Evolutionary conservation across 2,888 invertebrate species (phyloP).

Genomic region (Nemurella pictetii): DNA sequence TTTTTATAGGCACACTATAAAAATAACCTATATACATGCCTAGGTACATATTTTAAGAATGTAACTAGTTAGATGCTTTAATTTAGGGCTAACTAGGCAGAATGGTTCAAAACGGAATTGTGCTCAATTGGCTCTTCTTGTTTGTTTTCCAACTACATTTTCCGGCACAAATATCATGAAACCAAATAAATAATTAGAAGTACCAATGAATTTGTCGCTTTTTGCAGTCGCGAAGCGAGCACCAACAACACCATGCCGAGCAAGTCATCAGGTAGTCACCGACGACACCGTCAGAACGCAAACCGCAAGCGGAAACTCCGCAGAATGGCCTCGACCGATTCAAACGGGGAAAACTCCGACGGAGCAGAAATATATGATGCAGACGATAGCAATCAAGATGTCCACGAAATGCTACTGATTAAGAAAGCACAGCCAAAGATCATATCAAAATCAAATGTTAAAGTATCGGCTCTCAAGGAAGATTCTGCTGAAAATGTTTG

Average conservation of each 20-base stretch:
- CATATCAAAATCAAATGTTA: not conserved
- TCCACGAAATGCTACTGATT: not conserved
- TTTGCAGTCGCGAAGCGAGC: not conserved
- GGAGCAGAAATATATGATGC: not conserved
- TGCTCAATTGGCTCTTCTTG: not conserved
- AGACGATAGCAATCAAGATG: not conserved
- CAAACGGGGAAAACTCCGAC: constrained; percentile 22
- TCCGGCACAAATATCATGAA: too few relatives aligned
- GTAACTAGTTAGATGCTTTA: too few relatives aligned
- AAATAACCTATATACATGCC: not conserved
- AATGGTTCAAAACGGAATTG: too few relatives aligned
- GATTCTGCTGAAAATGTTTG: constrained; percentile 38
- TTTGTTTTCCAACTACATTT: too few relatives aligned
- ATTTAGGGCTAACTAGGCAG: too few relatives aligned
- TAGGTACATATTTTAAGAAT: not conserved
- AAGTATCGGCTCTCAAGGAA: not conserved
- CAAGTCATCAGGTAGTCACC: constrained; percentile 36
- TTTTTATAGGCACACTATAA: not conserved
- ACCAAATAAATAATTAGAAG: too few relatives aligned
- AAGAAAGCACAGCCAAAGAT: not conserved
- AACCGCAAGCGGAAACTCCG: constrained; percentile 29
- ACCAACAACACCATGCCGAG: constrained; percentile 32
- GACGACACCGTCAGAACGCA: constrained; percentile 29
- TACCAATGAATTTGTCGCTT: not conserved
- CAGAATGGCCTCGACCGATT: constrained; percentile 30